Evolutionary conservation across 2,888 invertebrate genomes (phyloP).

Genomic region (Pristionchus exspectatus): DNA sequence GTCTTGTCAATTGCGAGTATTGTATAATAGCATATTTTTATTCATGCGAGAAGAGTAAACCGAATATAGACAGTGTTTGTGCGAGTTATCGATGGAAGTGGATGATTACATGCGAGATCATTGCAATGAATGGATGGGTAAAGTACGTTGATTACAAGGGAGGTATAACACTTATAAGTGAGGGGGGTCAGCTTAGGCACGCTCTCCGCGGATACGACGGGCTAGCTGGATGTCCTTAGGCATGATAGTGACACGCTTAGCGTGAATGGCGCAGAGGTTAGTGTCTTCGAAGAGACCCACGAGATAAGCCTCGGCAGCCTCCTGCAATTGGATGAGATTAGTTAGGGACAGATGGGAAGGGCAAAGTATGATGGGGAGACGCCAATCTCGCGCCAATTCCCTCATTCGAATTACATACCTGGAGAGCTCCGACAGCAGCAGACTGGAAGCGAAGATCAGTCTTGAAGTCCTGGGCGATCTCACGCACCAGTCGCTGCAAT

Average conservation of each 20-base stretch:
- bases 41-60: no score
- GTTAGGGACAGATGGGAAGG: conserved; percentile 25
- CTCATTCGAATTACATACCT: conserved; percentile 49
- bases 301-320: conserved; percentile 87
- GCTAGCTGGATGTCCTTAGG: conserved; percentile 83
- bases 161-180: no score
- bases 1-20: conserved; percentile 41
- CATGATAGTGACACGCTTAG: conserved; percentile 97
- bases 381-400: neutral
- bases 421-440: conserved; percentile 70
- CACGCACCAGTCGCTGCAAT: conserved; percentile 68
- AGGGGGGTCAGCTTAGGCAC: conserved; percentile 47
- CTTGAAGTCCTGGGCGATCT: conserved; percentile 73
- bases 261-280: conserved; percentile 96
- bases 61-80: neutral
- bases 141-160: neutral
- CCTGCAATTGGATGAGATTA: conserved; percentile 46
- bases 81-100: neutral
- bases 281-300: conserved; percentile 97
- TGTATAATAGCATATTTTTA: neutral
- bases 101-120: neutral
- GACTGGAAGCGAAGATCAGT: conserved; percentile 73
- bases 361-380: neutral
- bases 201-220: conserved; percentile 84
- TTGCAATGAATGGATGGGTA: neutral